Evolutionary conservation across 2,113 vertebrate genomes (phyloP), one percentile per base, ranked within the genome.

Genomic region (Hyla sarda): DNA sequence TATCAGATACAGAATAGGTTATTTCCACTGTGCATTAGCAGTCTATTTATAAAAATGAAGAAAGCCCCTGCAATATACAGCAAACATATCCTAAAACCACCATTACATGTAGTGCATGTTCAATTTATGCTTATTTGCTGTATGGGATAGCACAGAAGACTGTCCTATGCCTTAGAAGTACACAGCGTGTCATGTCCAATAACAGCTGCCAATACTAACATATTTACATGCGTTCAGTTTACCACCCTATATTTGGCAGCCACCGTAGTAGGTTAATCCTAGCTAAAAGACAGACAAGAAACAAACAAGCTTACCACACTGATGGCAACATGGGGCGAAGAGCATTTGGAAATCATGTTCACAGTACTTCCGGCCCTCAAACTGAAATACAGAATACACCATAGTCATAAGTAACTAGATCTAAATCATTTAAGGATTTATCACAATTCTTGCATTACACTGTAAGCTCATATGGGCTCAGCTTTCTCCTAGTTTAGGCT

Each of bases 281-380:
- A 5, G 21, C 6, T 25, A 0, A 16, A 65, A 65, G 23, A 21
- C 4, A 62, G 25, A 65, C 58, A 25, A 8, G n/a, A 74, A 28
- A 67, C 37, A 72, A 25, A 28, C 9, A 45, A 79, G 96, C 97
- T 98, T 93, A 99, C 98, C 97, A 91, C 98, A 99, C 45, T 99
- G 97, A 89, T 98, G 96, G 91, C 98, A 99, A 90, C 98, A 99
- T 34, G 98, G 98, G 79, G 98, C 98, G 74, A 99, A 99, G 78
- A 99, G 95, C 97, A 99, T 99, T 92, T 99, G 98, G 92, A 99
- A 99, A 89, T 99, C 98, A 90, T 99, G 97, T 90, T 99, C 98
- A 19, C 98, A 99, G 90, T 99, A 99, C 88, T 99, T 99, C 87
- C 98, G 96, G 89, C 96, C 98, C 92, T 99, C 98, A 92, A 99